Base-by-base conservation (phyloP, 1,140 invertebrate species). In the Lucilia cuprina region DNA sequence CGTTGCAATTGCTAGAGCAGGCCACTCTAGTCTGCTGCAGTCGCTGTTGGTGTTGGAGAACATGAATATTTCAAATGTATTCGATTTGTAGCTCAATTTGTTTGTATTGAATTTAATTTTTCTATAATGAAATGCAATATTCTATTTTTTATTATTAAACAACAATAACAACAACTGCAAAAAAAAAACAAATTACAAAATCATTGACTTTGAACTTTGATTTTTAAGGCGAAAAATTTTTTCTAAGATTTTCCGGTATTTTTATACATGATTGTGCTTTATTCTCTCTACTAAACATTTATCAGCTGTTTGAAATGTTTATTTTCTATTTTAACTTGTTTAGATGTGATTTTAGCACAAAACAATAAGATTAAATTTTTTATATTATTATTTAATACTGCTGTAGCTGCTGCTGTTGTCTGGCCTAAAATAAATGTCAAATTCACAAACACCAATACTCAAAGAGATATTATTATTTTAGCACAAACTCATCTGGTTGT, bases 171-270 rank as follows among this genome's bases (percentile, higher is more conserved):
- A 70, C n/a, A 25, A 70, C 9, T 21, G 7, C 8, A 21, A 5
- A 21, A 70, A 55, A 17, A 55, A 55, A 30, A 30, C 25, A 30
- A 41, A 60, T 60, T n/a, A 34, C 35, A 47, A 19, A 78, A 78
- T 14, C 77, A 80, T 80, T 80, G 77, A 80, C 77, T 80, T 80
- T 80, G 77, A 80, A 80, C 77, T 80, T 80, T 80, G 77, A 80
- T 80, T 80, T 80, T 80, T 80, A 80, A 80, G 50, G 77, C 41
- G 77, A 80, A 49, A 47, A 80, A 13, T 34, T 19, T 49, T n/a
- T 21, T 19, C 19, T 49, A 41, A 80, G 77, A 80, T 21, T 80
- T 80, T 80, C 77, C 77, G 77, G 77, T 50, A 80, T 80, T 19
- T 70, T 70, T 70, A 70, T 12, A 70, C 65, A 70, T 70, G 65